Percentiles rank a stretch among this genome's conserved stretches.
phyloP scores from a whole-genome alignment of 2,113 vertebrate genomes.

The Megaptera novaeangliae region DNA sequence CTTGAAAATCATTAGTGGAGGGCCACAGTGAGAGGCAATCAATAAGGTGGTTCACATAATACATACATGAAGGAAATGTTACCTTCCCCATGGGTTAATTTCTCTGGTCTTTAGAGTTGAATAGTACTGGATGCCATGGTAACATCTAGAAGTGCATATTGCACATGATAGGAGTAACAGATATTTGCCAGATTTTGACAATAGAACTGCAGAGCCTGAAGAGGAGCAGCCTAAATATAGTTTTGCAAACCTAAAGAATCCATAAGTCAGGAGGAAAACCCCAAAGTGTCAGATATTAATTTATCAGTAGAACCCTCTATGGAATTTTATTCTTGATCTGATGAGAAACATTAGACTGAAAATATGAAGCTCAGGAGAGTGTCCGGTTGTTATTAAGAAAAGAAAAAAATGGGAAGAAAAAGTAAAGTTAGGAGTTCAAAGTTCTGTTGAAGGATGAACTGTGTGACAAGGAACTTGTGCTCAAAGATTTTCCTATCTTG shows the following conservation, averaged over 20 bases:
- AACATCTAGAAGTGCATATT: not conserved
- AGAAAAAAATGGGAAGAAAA: not conserved
- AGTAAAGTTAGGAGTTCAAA: not conserved
- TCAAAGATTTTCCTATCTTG: not conserved
- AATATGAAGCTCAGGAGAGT: not conserved
- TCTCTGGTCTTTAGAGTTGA: not conserved
- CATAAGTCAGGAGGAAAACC: not conserved
- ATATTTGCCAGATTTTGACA: not conserved
- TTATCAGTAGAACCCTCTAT: not conserved
- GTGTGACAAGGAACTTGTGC: not conserved
- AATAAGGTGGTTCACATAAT: not conserved
- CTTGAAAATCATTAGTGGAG: not conserved
- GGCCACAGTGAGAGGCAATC: not conserved
- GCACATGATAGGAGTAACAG: not conserved
- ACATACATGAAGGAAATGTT: not conserved
- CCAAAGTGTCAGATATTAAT: not conserved
- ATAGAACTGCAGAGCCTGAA: not conserved
- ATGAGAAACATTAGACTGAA: not conserved
- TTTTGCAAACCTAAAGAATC: not conserved
- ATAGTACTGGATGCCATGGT: not conserved
- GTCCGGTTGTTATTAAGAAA: not conserved
- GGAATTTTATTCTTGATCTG: not conserved
- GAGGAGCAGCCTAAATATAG: not conserved
- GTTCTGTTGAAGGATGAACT: not conserved
- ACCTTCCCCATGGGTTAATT: not conserved